Conservation (phyloP, 2,113 vertebrate genomes). For the Burhinus bistriatus region DNA sequence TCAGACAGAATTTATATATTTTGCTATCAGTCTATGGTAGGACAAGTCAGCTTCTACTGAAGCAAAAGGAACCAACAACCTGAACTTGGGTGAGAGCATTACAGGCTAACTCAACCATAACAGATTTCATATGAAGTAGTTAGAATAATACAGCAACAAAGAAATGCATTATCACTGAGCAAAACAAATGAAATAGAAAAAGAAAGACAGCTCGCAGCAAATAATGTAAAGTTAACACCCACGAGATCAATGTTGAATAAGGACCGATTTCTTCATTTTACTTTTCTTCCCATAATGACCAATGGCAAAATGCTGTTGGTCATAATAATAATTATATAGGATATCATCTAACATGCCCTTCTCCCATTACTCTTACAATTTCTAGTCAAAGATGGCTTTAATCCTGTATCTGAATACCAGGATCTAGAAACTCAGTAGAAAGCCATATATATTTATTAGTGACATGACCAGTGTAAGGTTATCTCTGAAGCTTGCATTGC, state of each 20-base stretch:
- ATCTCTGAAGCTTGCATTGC: neutral
- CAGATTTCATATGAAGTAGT: neutral
- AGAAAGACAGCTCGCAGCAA: neutral
- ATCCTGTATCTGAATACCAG: neutral
- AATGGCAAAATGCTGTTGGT: neutral
- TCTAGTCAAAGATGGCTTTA: neutral
- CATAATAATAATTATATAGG: neutral
- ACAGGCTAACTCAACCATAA: neutral
- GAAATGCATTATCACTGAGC: neutral
- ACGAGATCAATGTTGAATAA: neutral
- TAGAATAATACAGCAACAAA: neutral
- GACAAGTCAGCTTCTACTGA: neutral
- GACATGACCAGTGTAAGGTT: neutral
- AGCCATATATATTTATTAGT: neutral
- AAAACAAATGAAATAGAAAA: neutral
- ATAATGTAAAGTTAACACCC: neutral
- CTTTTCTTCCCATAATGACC: neutral
- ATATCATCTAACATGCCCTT: neutral
- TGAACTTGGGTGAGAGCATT: neutral
- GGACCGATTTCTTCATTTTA: neutral
- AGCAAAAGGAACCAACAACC: neutral
- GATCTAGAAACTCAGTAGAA: neutral
- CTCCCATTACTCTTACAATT: neutral
- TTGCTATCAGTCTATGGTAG: neutral
- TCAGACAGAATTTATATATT: neutral